Base-by-base conservation (phyloP, 1,140 invertebrate species). In the Drosophila pectinifera region DNA sequence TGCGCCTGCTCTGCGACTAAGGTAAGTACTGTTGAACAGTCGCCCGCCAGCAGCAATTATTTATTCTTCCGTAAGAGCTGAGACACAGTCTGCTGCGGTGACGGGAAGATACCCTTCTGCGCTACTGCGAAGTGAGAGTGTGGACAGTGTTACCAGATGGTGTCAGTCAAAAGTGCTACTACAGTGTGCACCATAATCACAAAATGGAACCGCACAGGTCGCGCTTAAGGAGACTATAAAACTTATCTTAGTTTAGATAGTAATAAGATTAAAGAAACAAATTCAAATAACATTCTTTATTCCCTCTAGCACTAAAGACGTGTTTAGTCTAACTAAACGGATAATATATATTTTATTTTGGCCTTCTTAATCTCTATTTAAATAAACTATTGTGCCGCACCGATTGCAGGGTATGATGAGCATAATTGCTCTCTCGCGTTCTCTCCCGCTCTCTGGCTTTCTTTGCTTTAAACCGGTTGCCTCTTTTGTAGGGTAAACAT, bases 31-130 rank as follows among this genome's bases (percentile, higher is more conserved):
- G 68, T 62, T 69, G 24, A 54, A 42, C 58, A 74, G 78, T 38
- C 42, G 56, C 55, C 58, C 58, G 51, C 68, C 62, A 53, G 65
- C 80, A 72, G 61, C 69, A 89, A 89, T 84, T 90, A 88, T 80
- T 64, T 77, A 73, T 83, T 88, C 58, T 83, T 89, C 64, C 78
- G 84, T 85, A 84, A 74, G 61, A 61, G 53, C 42, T 68, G 31
- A 49, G 46, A 28, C 7, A 16, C 18, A 14, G 14, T 11, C 22
- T 26, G 22, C 14, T 13, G 11, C 1, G 43, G 41, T 61, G 68
- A 58, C 43, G 5, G 7, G 3, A 0, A 4, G 10, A 81, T 74
- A 67, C 81, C 24, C 82, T 57, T 13, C 8, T 5, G 20, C 3
- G 1, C 0, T 6, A 24, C 8, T 7, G 18, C 14, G 8, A 22